A percentile compares a stretch with the other conserved stretches of the same genome.
Evolutionary conservation across 1,140 invertebrate genomes (phyloP).

Genomic region (Vanessa tameamea): DNA sequence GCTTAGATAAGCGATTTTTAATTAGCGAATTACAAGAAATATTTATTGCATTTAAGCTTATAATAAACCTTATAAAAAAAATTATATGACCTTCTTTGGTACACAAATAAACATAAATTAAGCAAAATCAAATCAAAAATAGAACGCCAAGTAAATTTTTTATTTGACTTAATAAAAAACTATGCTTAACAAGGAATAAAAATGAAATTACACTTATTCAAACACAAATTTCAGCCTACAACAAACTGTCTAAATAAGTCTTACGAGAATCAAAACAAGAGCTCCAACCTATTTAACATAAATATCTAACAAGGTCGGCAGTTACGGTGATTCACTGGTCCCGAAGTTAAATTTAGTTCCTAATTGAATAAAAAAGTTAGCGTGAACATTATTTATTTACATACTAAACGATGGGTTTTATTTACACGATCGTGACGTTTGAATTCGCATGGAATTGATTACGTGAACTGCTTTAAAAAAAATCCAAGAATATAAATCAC

Average conservation of each 20-base stretch:
- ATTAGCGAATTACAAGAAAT: no score
- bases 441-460: no score
- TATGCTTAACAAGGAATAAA: neutral
- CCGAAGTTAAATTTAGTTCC: conserved; percentile 21
- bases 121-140: neutral
- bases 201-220: neutral
- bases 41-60: no score
- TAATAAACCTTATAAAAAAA: no score
- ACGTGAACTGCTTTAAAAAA: no score
- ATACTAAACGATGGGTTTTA: no score
- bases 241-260: neutral
- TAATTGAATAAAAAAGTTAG: conserved; percentile 8
- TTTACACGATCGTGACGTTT: no score
- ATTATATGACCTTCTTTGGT: no score
- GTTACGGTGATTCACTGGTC: conserved; percentile 50
- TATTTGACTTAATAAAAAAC: neutral
- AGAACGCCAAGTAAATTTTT: neutral
- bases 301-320: conserved; percentile 50
- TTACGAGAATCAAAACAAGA: conserved; percentile 6
- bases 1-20: no score
- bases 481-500: no score
- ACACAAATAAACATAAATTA: no score
- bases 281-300: conserved; percentile 26
- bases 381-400: no score
- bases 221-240: neutral